Percentiles rank a stretch among this genome's conserved stretches.
These are phyloP conservation scores for Tenthredo notha DNA, from an alignment of 2,888 invertebrate species.

Conservation along the genomic window DNA sequence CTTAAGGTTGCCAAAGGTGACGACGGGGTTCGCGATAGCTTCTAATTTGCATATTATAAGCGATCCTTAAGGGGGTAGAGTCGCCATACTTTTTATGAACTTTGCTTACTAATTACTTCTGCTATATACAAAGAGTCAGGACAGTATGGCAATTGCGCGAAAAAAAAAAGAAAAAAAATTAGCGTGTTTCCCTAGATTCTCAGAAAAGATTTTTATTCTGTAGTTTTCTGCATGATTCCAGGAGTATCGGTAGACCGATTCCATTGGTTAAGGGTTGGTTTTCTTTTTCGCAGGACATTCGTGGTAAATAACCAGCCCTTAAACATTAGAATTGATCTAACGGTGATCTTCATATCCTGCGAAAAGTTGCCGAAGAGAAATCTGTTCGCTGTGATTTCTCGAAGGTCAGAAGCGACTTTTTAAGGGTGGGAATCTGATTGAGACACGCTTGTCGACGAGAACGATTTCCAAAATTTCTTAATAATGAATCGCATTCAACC, in stretches of 20 bases:
- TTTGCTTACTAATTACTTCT: not conserved
- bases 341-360: not conserved
- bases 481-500: not conserved
- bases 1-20: slow-evolving; percentile 36
- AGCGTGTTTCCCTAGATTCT: too few relatives aligned
- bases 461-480: not conserved
- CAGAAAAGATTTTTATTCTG: too few relatives aligned
- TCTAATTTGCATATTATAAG: slow-evolving; percentile 35
- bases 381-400: not conserved
- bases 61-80: not conserved
- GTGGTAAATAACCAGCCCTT: too few relatives aligned
- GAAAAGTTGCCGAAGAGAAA: not conserved
- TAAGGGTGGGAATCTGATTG: not conserved
- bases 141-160: not conserved
- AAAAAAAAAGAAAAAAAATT: not conserved
- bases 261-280: too few relatives aligned
- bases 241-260: too few relatives aligned
- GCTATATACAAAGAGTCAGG: not conserved
- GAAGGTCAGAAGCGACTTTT: not conserved
- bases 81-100: not conserved
- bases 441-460: not conserved
- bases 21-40: slow-evolving; percentile 9
- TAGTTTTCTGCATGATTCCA: too few relatives aligned
- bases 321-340: too few relatives aligned
- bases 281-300: too few relatives aligned